Base-by-base conservation (phyloP, 2,888 invertebrate species). In the Elmis aenea region DNA sequence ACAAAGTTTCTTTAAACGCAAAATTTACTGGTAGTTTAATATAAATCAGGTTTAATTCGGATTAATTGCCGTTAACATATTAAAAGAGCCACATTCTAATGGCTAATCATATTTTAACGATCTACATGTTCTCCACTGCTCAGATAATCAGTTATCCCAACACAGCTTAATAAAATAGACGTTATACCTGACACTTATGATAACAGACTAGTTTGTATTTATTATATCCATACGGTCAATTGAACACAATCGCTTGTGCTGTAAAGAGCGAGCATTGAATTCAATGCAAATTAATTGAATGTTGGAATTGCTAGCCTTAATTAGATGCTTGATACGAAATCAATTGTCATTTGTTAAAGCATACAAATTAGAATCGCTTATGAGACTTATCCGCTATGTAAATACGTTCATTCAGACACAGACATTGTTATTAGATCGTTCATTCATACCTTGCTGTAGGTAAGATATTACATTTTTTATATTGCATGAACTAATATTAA, bases 231-330 rank as follows among this genome's bases (percentile, higher is more conserved):
- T 54, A 53, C 43, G 50, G 46, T 46, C 52, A 52, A 53, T 53
- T 52, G 50, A 50, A 39, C 50, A 47, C 51, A 54, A 52, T 52
- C 50, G 49, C 45, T 44, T 42, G 49, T 45, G 46, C 45, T 50
- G 47, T 50, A 26, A 33, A 38, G 44, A 41, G 36, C 38, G 38
- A 40, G 49, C 46, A 46, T 48, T 53, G 54, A 50, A 62, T 61
- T 62, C 59, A 62, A 62, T 61, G 60, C 60, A 62, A 62, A 62
- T 62, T 60, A 60, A 62, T 61, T 58, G 59, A 56, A 57, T 46
- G 56, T 53, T 53, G 47, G 53, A 48, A 54, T 52, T 56, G 55
- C 54, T 46, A 52, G 46, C 52, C 51, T 57, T 62, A 61, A 60
- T 62, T 59, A 62, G 58, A 60, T 58, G 55, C 50, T 48, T 49